These are phyloP conservation scores for Hypercompe scribonia DNA, from an alignment of 2,888 invertebrate species.

Conservation along the genomic window DNA sequence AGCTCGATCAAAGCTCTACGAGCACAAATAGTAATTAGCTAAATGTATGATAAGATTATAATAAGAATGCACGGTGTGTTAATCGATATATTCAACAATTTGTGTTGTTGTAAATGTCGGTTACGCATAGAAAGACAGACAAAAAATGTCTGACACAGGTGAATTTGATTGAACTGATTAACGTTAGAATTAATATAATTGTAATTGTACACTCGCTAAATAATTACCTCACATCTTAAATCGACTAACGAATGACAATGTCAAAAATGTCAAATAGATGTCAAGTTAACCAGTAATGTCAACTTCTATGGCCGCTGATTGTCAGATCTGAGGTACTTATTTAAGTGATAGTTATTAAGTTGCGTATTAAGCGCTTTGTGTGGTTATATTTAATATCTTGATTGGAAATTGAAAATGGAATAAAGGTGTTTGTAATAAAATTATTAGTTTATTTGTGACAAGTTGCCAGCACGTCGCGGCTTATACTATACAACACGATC, in stretches of 20 bases:
- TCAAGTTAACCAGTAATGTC: not conserved
- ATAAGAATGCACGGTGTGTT: not conserved
- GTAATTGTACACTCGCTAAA: slow-evolving; percentile 10
- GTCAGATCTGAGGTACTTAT: not conserved
- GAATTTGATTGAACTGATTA: slow-evolving; percentile 30
- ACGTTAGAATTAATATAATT: slow-evolving; percentile 17
- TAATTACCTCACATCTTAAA: not conserved
- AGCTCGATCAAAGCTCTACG: slow-evolving; percentile 22
- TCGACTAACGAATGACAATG: not conserved
- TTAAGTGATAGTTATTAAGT: slow-evolving; percentile 5
- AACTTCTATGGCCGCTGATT: not conserved
- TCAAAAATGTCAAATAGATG: not conserved
- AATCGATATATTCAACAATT: not conserved
- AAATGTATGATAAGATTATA: slow-evolving; percentile 8
- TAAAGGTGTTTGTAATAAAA: slow-evolving; percentile 3
- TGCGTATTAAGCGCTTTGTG: not conserved
- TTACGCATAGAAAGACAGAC: not conserved
- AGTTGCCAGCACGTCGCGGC: not conserved
- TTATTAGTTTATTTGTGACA: not conserved
- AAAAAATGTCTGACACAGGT: not conserved
- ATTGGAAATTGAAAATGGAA: not conserved
- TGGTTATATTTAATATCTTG: not conserved
- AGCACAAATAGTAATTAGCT: slow-evolving; percentile 8
- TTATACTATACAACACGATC: too few relatives aligned
- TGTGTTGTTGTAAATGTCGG: not conserved